Base-by-base conservation (phyloP, 2,113 vertebrate genomes). In the Pseudopipra pipra region DNA sequence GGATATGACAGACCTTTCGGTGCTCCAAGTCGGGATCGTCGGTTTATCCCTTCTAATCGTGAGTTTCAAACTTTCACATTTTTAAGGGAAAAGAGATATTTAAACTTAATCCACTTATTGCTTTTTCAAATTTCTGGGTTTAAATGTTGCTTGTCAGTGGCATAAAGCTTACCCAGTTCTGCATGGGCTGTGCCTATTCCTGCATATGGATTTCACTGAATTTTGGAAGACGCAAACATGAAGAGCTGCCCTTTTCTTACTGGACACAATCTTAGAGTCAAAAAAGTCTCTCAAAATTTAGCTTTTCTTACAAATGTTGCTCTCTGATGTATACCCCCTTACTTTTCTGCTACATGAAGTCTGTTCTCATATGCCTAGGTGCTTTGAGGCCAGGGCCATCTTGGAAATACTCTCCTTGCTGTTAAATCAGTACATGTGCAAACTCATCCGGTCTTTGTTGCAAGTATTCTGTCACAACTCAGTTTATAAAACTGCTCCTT, bases 41-140 rank as follows among this genome's bases (percentile, higher is more conserved):
- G 90, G 52, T 56, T 90, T 68, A 63, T 67, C 24, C 25, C 66
- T 78, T 83, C 66, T 72, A 67, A 85, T 46, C 35, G 98, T 98
- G 92, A 98, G 98, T 87, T 66, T 41, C 56, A 80, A 73, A 58
- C 16, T 33, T 87, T 2, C 2, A n/a, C 4, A 1, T 85, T 90
- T 87, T 9, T 70, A 92, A 61, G 39, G 8, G 6, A 28, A 47
- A 92, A 51, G 16, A 59, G 27, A 14, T 62, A 30, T 76, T 95
- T 84, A 56, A 88, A 82, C 20, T 55, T 87, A 55, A 77, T 37
- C 14, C 5, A 7, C 0, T 16, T 84, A 8, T 23, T 74, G 8
- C 14, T 61, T 56, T 87, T 74, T 77, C 16, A 43, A 2, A 12
- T 86, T 59, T 70, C 22, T 70, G 37, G 23, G 10, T 8, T 87